Evolutionary conservation across 2,797 vertebrate genomes (phyloP).

Genomic region (Parotocinclus haroldoi): DNA sequence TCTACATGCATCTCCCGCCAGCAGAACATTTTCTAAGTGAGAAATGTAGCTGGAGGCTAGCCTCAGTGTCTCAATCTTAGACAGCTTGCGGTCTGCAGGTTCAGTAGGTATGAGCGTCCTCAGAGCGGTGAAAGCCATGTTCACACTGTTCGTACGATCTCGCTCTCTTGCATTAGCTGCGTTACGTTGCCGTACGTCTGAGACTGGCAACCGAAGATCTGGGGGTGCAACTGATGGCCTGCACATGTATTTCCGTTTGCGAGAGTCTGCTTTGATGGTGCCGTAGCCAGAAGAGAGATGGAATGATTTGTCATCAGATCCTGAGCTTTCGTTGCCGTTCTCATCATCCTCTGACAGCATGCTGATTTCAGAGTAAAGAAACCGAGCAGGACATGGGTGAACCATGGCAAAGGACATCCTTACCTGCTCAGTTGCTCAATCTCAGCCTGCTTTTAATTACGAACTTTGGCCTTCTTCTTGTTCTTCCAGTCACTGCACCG

Average conservation of each 20-base stretch:
- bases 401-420: conserved; percentile 88
- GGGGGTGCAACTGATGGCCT: conserved; percentile 41
- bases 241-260: conserved; percentile 62
- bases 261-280: conserved; percentile 34
- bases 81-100: conserved; percentile 78
- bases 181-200: conserved; percentile 82
- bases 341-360: conserved; percentile 84
- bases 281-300: conserved; percentile 60
- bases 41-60: conserved; percentile 98
- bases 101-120: conserved; percentile 91
- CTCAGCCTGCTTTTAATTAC: conserved; percentile 22
- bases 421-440: conserved; percentile 22
- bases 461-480: background rate
- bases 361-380: conserved; percentile 87
- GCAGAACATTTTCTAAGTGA: conserved; percentile 91
- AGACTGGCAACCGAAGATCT: conserved; percentile 25
- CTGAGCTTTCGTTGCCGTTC: conserved; percentile 85
- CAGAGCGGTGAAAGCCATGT: conserved; percentile 92
- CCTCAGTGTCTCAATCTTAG: conserved; percentile 95
- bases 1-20: conserved; percentile 84
- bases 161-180: conserved; percentile 90
- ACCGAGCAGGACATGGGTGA: conserved; percentile 78
- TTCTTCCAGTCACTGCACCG: background rate
- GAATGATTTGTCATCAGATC: conserved; percentile 82
- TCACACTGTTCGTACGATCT: conserved; percentile 96